phyloP scores from a whole-genome alignment of 2,113 vertebrate species.

The Chamaetylas fuelleborni region DNA sequence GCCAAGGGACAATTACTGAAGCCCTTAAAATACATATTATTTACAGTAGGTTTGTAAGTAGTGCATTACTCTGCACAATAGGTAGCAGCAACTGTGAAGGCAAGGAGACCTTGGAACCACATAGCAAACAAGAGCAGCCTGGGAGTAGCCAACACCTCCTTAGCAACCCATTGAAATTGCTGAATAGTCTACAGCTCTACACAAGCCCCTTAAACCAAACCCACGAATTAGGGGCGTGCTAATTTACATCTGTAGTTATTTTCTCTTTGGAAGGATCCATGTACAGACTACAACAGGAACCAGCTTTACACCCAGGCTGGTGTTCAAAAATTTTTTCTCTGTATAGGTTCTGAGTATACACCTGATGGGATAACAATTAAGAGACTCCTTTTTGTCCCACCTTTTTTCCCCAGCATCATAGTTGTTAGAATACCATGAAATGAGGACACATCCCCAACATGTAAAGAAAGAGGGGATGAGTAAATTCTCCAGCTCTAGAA shows the following conservation, averaged over 20 bases:
- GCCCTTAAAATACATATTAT: constrained; percentile 13
- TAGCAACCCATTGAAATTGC: neutral
- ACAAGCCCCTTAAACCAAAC: neutral
- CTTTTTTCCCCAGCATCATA: neutral
- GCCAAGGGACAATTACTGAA: constrained; percentile 1
- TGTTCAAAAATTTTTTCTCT: neutral
- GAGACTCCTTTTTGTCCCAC: neutral
- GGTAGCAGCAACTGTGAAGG: neutral
- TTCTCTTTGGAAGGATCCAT: neutral
- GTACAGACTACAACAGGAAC: neutral
- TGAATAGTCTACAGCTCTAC: neutral
- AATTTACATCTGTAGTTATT: neutral
- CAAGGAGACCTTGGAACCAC: neutral
- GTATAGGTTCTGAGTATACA: neutral
- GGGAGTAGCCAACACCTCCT: neutral
- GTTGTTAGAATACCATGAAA: neutral
- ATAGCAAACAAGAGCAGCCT: neutral
- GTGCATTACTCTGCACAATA: neutral
- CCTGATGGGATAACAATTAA: neutral
- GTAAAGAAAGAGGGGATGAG: neutral
- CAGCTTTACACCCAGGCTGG: neutral
- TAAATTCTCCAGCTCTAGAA: neutral
- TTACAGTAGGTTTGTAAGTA: neutral
- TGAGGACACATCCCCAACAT: neutral
- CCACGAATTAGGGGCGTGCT: neutral